Conservation (phyloP, 1,140 invertebrate genomes). For the Drosophila nannoptera region DNA sequence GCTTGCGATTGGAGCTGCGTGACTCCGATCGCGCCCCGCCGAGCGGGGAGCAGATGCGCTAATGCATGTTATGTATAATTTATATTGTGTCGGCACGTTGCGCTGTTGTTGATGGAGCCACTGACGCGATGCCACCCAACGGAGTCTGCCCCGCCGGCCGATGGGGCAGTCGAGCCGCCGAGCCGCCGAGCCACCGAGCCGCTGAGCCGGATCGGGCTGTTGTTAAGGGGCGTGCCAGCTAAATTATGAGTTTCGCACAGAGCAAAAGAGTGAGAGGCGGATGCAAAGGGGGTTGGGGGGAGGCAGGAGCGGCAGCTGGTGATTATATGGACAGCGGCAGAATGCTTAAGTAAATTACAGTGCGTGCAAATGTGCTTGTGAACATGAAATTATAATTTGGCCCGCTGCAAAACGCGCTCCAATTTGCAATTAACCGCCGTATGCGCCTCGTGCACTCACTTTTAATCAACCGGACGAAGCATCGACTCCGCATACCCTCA, state of each 20-base stretch:
- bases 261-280: slow-evolving; percentile 40
- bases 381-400: slow-evolving; percentile 77
- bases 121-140: slow-evolving; percentile 72
- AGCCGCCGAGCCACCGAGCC: no score
- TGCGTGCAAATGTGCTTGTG: slow-evolving; percentile 79
- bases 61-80: slow-evolving; percentile 64
- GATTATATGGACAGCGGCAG: slow-evolving; percentile 62
- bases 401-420: slow-evolving; percentile 45
- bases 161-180: no score
- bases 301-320: slow-evolving; percentile 14
- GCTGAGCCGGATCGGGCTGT: slow-evolving; percentile 40
- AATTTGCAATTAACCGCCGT: slow-evolving; percentile 69
- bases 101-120: slow-evolving; percentile 64
- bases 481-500: neutral
- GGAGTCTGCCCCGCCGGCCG: slow-evolving; percentile 20
- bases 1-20: slow-evolving; percentile 18
- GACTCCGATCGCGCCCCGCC: slow-evolving; percentile 22
- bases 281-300: no score
- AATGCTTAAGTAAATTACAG: slow-evolving; percentile 79
- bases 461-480: slow-evolving; percentile 57
- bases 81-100: slow-evolving; percentile 73
- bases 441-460: slow-evolving; percentile 42
- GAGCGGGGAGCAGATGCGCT: slow-evolving; percentile 7
- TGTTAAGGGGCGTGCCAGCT: slow-evolving; percentile 75
- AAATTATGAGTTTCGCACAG: slow-evolving; percentile 78